These are phyloP conservation scores for Drosophila prostipennis DNA, from an alignment of 2,888 invertebrate species.

Conservation along the genomic window DNA sequence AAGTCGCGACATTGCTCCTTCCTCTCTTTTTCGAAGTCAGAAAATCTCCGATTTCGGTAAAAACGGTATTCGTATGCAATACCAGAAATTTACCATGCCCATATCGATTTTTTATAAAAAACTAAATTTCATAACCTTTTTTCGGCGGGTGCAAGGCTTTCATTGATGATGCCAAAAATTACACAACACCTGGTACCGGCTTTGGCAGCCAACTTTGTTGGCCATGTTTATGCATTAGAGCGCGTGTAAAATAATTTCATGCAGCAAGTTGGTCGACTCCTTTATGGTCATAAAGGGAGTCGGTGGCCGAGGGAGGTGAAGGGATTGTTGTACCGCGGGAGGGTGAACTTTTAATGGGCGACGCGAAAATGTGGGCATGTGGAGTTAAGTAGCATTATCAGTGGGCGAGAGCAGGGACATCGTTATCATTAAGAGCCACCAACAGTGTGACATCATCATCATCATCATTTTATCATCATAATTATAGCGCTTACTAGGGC, in stretches of 20 bases:
- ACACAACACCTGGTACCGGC: constrained; percentile 33
- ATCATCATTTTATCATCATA: constrained; percentile 77
- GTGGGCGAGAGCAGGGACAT: constrained; percentile 34
- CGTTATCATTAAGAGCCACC: constrained; percentile 64
- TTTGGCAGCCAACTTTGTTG: constrained; percentile 53
- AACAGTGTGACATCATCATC: constrained; percentile 41
- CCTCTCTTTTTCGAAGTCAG: no score
- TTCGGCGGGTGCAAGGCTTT: background rate
- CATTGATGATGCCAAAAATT: constrained; percentile 9
- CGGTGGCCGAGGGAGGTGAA: background rate
- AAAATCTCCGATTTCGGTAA: no score
- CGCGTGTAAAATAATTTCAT: constrained; percentile 64
- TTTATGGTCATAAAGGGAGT: constrained; percentile 72
- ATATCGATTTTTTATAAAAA: no score
- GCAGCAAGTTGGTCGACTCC: constrained; percentile 62
- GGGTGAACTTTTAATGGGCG: constrained; percentile 60
- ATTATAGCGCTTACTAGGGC: constrained; percentile 71
- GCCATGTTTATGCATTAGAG: constrained; percentile 75
- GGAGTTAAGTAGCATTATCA: constrained; percentile 75
- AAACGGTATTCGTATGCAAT: no score
- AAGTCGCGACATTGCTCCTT: no score
- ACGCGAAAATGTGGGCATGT: constrained; percentile 68
- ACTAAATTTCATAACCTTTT: background rate
- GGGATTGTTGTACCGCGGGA: background rate
- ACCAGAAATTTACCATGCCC: no score